These are phyloP conservation scores for Pseudomyrmex pallidus DNA, from an alignment of 1,140 invertebrate genomes.

Conservation along the genomic window DNA sequence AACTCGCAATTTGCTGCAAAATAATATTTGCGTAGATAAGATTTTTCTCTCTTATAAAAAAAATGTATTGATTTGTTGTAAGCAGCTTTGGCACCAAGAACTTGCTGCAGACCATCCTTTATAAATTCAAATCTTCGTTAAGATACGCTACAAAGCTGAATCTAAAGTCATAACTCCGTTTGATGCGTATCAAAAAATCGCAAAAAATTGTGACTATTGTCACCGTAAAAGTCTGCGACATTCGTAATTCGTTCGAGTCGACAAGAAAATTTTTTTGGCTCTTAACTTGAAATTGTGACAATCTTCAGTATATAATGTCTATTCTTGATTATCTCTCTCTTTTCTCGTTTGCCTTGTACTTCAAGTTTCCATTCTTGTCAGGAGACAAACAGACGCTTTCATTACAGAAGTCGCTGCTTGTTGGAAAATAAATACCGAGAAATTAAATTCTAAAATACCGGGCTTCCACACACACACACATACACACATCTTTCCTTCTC, in stretches of 20 bases:
- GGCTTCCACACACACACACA: background rate
- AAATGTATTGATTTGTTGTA: too few relatives aligned
- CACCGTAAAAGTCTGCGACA: background rate
- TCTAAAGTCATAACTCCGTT: conserved; percentile 15
- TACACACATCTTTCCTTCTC: background rate
- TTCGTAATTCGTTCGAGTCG: background rate
- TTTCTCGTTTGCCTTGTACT: conserved; percentile 13
- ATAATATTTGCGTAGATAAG: too few relatives aligned
- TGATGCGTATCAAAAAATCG: background rate
- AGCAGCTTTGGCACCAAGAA: too few relatives aligned
- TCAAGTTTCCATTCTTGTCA: conserved; percentile 25
- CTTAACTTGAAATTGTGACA: conserved; percentile 15
- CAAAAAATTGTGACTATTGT: background rate
- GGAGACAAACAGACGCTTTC: conserved; percentile 12
- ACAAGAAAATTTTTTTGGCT: background rate
- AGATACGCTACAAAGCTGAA: background rate
- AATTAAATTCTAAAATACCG: conserved; percentile 44
- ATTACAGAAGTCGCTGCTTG: conserved; percentile 27
- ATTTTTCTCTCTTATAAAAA: too few relatives aligned
- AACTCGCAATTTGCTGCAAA: too few relatives aligned
- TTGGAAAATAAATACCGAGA: conserved; percentile 12
- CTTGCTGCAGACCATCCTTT: too few relatives aligned
- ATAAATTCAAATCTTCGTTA: background rate
- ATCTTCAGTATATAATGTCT: conserved; percentile 25
- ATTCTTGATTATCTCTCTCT: conserved; percentile 4